Conservation (phyloP, 1,140 invertebrate species). For the Acromyrmex charruanus region DNA sequence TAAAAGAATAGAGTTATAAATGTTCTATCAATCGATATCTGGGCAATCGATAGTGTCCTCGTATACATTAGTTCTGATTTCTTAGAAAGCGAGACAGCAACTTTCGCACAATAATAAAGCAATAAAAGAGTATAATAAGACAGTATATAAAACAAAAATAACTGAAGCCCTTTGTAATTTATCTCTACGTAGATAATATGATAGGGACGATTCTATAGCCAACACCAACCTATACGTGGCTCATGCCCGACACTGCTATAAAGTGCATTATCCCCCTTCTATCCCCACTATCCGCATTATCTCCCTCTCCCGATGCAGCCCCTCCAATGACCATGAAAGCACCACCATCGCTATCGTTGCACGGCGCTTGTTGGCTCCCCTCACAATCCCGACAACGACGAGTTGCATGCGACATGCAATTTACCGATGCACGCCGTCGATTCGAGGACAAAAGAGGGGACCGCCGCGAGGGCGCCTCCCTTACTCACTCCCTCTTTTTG, state of each 20-base stretch:
- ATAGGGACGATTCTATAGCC: neutral
- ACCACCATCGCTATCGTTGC: slow-evolving; percentile 33
- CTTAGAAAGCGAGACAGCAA: neutral
- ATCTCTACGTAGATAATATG: neutral
- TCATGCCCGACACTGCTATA: slow-evolving; percentile 9
- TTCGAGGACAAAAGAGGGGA: slow-evolving; percentile 59
- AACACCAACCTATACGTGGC: neutral
- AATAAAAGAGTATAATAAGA: neutral
- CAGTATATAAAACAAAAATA: neutral
- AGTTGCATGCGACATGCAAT: slow-evolving; percentile 68
- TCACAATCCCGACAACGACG: slow-evolving; percentile 7
- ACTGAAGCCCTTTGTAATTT: neutral
- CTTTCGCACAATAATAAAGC: neutral
- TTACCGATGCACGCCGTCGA: slow-evolving; percentile 70
- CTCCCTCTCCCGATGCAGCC: slow-evolving; percentile 57
- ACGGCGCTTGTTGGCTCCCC: slow-evolving; percentile 68
- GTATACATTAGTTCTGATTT: neutral
- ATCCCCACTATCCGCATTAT: slow-evolving; percentile 58
- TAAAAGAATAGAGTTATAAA: neutral
- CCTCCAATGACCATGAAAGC: slow-evolving; percentile 51
- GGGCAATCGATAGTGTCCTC: neutral
- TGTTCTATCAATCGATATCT: neutral
- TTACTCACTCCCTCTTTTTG: slow-evolving; percentile 23
- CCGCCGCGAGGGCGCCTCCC: slow-evolving; percentile 38
- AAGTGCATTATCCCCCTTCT: slow-evolving; percentile 71